Conservation (phyloP, 2,113 vertebrate genomes). For the Arenaria interpres region DNA sequence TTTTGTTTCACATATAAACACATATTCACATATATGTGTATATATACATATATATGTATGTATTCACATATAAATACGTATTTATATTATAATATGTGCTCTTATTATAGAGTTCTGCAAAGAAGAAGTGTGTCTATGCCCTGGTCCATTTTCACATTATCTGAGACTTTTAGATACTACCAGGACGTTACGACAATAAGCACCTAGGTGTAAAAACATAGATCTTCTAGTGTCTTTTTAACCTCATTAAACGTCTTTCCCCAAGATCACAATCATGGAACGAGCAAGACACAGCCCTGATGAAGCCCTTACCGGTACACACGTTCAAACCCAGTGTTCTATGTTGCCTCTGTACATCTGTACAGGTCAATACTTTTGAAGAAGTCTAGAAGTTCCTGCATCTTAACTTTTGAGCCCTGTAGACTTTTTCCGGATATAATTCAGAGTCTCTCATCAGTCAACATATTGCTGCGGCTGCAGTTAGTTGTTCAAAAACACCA, state of each 20-base stretch:
- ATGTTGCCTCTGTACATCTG: background rate
- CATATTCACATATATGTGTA: background rate
- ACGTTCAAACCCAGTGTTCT: background rate
- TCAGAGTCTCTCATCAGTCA: background rate
- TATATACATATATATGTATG: too few relatives aligned
- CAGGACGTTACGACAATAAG: background rate
- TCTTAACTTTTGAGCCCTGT: background rate
- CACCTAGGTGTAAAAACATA: background rate
- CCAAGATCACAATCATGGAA: background rate
- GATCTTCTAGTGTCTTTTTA: background rate
- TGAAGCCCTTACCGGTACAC: background rate
- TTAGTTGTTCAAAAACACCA: background rate
- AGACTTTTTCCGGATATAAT: background rate
- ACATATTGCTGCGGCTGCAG: background rate
- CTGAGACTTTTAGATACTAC: background rate
- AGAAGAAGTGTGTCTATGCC: background rate
- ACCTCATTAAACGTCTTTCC: background rate
- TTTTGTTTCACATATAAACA: background rate
- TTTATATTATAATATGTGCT: background rate
- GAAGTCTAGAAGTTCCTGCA: background rate
- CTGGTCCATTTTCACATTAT: too few relatives aligned
- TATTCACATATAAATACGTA: too few relatives aligned
- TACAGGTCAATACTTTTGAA: background rate
- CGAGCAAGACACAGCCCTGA: background rate
- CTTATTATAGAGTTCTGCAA: background rate